Evolutionary conservation across 2,888 invertebrate species (phyloP).

Genomic region (Pinctada fucata): DNA sequence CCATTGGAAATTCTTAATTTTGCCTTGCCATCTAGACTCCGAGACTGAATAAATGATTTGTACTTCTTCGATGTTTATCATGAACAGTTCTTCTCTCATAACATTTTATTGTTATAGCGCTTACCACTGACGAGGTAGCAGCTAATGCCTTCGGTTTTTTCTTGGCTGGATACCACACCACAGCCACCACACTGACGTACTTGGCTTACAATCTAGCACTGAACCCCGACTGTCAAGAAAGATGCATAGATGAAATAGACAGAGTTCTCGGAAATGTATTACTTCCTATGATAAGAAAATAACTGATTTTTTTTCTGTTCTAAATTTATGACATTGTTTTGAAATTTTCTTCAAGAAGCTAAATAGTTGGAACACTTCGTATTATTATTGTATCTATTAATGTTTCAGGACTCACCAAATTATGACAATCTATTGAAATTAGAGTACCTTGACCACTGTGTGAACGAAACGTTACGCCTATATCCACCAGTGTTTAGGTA

Average conservation of each 20-base stretch:
- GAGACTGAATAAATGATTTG: no score
- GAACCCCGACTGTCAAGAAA: background rate
- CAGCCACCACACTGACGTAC: background rate
- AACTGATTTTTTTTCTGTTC: no score
- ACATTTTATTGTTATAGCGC: background rate
- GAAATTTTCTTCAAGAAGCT: no score
- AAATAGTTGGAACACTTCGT: no score
- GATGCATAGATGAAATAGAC: slow-evolving; percentile 4
- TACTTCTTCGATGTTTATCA: no score
- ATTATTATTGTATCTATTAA: background rate
- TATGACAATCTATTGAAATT: slow-evolving; percentile 49
- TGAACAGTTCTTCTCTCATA: no score
- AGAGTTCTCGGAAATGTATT: background rate
- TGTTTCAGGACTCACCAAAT: slow-evolving; percentile 34
- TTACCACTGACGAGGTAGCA: background rate
- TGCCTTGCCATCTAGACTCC: no score
- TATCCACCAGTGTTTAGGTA: slow-evolving; percentile 39
- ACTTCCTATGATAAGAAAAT: background rate
- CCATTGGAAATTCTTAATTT: no score
- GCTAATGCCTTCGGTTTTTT: background rate
- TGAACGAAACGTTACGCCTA: slow-evolving; percentile 52
- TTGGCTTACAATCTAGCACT: background rate
- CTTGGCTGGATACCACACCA: slow-evolving; percentile 1
- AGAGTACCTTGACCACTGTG: slow-evolving; percentile 49
- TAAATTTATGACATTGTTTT: no score